phyloP scores from a whole-genome alignment of 2,113 vertebrate genomes.

The Gopherus evgoodei region DNA sequence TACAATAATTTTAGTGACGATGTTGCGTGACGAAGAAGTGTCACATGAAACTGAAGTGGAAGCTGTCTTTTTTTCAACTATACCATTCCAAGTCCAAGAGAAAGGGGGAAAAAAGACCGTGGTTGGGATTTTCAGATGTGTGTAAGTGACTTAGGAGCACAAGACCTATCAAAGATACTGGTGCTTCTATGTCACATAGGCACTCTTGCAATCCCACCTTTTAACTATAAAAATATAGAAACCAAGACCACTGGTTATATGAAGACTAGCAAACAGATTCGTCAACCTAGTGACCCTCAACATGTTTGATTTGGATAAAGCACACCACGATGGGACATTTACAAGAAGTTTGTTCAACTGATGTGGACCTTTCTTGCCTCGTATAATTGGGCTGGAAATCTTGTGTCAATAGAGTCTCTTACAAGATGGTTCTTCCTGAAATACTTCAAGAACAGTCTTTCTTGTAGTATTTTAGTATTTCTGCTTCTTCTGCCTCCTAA shows the following conservation, averaged over 20 bases:
- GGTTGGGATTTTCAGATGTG: neutral
- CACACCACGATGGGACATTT: neutral
- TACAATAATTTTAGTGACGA: accelerated
- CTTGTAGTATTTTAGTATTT: neutral
- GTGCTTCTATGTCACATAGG: neutral
- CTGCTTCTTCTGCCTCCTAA: neutral
- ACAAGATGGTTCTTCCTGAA: neutral
- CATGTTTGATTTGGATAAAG: neutral
- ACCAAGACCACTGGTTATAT: neutral
- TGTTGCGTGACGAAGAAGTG: neutral
- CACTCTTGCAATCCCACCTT: neutral
- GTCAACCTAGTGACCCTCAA: neutral
- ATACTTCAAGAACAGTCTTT: neutral
- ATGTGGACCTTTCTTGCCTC: neutral
- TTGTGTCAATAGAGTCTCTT: neutral
- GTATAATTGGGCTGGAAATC: neutral
- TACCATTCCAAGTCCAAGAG: neutral
- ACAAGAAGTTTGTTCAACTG: neutral
- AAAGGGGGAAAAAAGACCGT: neutral
- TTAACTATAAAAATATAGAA: neutral
- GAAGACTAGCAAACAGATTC: neutral
- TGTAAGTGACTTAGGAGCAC: neutral
- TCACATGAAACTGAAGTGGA: neutral
- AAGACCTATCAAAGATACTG: neutral
- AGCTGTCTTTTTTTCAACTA: neutral